Percentiles rank a stretch among this genome's conserved stretches.
Evolutionary conservation across 2,888 invertebrate species (phyloP).

Genomic region (Lucinisca nassula): DNA sequence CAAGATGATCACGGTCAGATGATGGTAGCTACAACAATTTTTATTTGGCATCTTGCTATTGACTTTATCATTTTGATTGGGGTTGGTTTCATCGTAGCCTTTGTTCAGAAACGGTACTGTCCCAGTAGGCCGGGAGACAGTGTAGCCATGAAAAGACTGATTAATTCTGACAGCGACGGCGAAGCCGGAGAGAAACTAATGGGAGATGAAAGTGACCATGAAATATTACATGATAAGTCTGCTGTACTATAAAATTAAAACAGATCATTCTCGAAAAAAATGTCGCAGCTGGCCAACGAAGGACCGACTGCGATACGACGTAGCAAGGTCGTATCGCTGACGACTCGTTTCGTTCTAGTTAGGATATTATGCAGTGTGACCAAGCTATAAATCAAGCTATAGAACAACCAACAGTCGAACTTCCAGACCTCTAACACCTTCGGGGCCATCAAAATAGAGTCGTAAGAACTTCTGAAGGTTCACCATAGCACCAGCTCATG

Average conservation of each 20-base stretch:
- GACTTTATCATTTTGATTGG: constrained; percentile 73
- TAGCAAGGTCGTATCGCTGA: too few species aligned
- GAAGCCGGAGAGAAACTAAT: constrained; percentile 72
- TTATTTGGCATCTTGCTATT: constrained; percentile 81
- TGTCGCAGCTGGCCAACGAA: too few species aligned
- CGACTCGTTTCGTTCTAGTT: too few species aligned
- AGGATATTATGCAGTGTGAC: too few species aligned
- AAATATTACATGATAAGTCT: constrained; percentile 36
- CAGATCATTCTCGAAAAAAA: too few species aligned
- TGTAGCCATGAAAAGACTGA: constrained; percentile 72
- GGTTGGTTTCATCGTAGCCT: constrained; percentile 71
- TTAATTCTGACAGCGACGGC: constrained; percentile 73
- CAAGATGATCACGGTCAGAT: constrained; percentile 85
- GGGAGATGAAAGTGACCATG: constrained; percentile 75
- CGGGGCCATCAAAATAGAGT: too few species aligned
- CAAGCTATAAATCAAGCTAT: too few species aligned
- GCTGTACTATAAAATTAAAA: constrained; percentile 58
- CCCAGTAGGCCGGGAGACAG: constrained; percentile 55
- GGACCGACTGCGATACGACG: too few species aligned
- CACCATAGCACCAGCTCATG: too few species aligned
- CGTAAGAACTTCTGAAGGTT: too few species aligned
- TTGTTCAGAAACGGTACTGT: constrained; percentile 42
- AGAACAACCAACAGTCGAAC: too few species aligned
- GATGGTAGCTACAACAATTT: constrained; percentile 88
- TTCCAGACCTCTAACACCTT: too few species aligned